These are phyloP conservation scores for Carassius auratus DNA, from an alignment of 2,113 vertebrate species.

Conservation along the genomic window DNA sequence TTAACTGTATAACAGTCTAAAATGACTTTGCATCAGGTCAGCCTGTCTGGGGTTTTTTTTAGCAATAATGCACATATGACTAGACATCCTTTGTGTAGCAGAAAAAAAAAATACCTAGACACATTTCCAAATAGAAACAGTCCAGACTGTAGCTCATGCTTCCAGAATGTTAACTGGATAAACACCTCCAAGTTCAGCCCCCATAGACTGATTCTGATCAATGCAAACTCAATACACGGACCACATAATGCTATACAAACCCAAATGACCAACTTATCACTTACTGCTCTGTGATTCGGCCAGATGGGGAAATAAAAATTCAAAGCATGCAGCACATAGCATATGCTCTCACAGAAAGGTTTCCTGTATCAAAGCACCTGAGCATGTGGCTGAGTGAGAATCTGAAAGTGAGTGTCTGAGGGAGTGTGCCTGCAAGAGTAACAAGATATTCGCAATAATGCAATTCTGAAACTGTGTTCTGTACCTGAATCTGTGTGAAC, in stretches of 20 bases:
- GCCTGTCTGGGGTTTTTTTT: background rate
- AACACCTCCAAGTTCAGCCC: background rate
- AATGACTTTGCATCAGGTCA: background rate
- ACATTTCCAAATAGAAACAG: conserved; percentile 1
- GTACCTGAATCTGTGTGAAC: conserved; percentile 20
- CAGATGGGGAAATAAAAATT: background rate
- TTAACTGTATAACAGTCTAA: too few species aligned
- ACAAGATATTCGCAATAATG: conserved; percentile 45
- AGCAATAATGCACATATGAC: background rate
- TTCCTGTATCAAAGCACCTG: background rate
- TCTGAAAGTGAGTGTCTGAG: background rate
- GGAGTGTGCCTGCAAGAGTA: background rate
- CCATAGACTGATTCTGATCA: conserved; percentile 16
- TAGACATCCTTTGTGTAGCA: background rate
- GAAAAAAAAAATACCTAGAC: background rate
- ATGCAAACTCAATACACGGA: conserved; percentile 32
- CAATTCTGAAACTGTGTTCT: conserved; percentile 38
- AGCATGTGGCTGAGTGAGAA: background rate
- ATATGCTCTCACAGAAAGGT: background rate
- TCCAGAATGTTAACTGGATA: background rate
- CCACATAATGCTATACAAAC: background rate
- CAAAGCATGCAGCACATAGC: background rate
- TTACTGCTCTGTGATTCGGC: background rate
- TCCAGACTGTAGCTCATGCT: background rate
- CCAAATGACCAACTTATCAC: background rate